phyloP scores from a whole-genome alignment of 2,113 vertebrate genomes.

The Excalfactoria chinensis region DNA sequence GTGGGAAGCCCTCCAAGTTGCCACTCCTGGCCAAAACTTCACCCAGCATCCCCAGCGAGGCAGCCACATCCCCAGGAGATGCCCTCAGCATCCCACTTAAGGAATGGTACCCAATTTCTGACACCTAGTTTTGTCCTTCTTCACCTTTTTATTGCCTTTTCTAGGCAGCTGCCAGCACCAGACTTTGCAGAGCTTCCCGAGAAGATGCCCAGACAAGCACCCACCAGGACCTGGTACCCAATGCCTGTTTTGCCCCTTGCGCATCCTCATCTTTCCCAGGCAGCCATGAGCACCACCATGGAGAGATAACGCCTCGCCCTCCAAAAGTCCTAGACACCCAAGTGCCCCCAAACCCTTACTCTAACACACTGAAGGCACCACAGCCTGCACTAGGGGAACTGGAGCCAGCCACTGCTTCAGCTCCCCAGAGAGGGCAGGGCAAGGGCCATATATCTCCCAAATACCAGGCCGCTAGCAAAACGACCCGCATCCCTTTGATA shows the following conservation, averaged over 20 bases:
- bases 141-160: background rate
- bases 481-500: conserved; percentile 41
- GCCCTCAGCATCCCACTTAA: background rate
- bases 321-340: background rate
- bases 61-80: background rate
- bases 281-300: background rate
- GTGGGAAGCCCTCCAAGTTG: background rate
- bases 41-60: background rate
- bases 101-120: background rate
- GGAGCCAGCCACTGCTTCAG: background rate
- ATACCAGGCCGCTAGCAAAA: background rate
- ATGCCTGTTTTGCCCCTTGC: background rate
- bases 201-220: background rate
- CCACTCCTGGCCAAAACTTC: background rate
- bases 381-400: background rate
- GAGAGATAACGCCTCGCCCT: background rate
- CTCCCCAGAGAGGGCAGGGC: background rate
- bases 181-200: background rate
- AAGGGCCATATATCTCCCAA: background rate
- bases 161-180: background rate
- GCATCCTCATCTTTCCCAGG: background rate
- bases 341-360: rapidly evolving
- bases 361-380: background rate
- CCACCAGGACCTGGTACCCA: background rate
- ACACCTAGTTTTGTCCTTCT: background rate